These are phyloP conservation scores for Gadus macrocephalus DNA, from an alignment of 2,113 vertebrate genomes.

Conservation along the genomic window DNA sequence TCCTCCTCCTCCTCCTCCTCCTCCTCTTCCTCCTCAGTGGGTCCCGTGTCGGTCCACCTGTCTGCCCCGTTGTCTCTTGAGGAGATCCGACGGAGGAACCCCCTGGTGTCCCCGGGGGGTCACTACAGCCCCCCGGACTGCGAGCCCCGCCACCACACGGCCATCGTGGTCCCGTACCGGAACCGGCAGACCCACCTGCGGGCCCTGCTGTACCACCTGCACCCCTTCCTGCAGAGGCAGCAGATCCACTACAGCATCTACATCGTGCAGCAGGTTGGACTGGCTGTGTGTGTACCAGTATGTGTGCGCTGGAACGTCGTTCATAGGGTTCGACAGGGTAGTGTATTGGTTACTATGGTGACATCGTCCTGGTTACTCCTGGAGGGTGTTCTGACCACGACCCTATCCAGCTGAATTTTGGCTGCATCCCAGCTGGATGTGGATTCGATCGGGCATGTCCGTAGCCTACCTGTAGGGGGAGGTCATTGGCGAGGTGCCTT, in stretches of 20 bases:
- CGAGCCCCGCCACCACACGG: conserved; percentile 82
- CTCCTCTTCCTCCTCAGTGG: conserved; percentile 73
- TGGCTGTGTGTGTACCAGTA: neutral
- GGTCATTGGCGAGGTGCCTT: too few relatives aligned
- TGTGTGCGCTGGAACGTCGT: neutral
- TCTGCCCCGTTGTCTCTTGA: conserved; percentile 77
- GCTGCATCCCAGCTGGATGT: too few relatives aligned
- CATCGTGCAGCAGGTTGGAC: conserved; percentile 88
- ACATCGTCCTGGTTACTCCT: too few relatives aligned
- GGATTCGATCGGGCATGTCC: too few relatives aligned
- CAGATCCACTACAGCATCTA: conserved; percentile 95
- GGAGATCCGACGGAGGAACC: conserved; percentile 83
- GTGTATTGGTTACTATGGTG: too few relatives aligned
- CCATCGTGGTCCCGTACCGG: conserved; percentile 89
- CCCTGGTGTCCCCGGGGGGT: conserved; percentile 77
- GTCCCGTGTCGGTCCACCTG: conserved; percentile 83
- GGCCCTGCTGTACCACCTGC: conserved; percentile 91
- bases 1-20: too few relatives aligned
- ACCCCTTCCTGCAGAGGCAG: conserved; percentile 93
- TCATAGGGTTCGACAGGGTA: too few relatives aligned
- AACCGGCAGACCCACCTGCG: conserved; percentile 87
- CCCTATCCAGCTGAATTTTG: too few relatives aligned
- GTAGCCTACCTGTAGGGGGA: too few relatives aligned
- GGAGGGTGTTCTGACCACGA: too few relatives aligned
- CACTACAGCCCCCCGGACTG: conserved; percentile 82